phyloP scores from a whole-genome alignment of 2,113 vertebrate genomes.

The Prunella fulvescens region DNA sequence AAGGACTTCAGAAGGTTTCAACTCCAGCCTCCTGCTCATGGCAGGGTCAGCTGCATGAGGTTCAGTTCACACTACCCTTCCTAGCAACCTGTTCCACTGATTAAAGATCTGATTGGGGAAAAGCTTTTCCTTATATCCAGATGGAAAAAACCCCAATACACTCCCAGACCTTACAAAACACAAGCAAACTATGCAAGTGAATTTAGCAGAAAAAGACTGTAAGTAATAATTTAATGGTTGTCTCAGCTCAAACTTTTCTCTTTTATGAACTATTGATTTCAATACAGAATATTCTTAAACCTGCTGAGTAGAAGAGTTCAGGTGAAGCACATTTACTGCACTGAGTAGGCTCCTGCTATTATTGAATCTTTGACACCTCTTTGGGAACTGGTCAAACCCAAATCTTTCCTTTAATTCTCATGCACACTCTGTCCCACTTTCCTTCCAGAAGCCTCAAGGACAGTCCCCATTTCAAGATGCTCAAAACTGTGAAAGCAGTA shows the following conservation, averaged over 20 bases:
- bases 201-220: background rate
- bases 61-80: background rate
- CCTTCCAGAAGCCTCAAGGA: background rate
- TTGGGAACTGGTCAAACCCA: background rate
- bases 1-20: background rate
- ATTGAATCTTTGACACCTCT: background rate
- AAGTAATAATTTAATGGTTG: background rate
- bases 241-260: background rate
- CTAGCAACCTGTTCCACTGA: background rate
- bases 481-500: background rate
- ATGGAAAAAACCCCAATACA: background rate
- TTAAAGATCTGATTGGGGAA: background rate
- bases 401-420: background rate
- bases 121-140: background rate
- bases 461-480: background rate
- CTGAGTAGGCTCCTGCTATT: background rate
- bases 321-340: background rate
- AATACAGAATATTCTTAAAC: background rate
- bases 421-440: background rate
- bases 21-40: background rate
- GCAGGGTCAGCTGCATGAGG: background rate
- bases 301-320: background rate
- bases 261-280: background rate
- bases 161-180: background rate
- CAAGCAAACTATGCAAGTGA: background rate